Base-by-base conservation (phyloP, 2,888 invertebrate genomes). In the Drosophila robusta region DNA sequence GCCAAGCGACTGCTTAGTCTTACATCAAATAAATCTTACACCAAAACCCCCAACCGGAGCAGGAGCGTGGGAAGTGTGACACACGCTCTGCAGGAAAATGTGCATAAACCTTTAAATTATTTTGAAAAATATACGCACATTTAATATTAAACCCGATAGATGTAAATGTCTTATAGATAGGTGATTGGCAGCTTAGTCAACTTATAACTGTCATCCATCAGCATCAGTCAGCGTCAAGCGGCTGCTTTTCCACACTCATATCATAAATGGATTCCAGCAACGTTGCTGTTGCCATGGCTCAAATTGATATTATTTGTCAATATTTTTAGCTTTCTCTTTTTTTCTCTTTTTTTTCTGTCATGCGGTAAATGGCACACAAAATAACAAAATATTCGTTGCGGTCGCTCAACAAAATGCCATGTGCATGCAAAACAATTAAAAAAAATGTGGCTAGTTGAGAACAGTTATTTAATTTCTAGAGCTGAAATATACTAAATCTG, bases 271-370 rank as follows among this genome's bases (percentile, higher is more conserved):
- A 32, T 3, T 3, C 32, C 11, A 32, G 32, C 11, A 32, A 11
- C 3, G 12, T 36, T 34, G 46, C 57, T 51, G 50, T 36, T 73
- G 70, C 52, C 67, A 68, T 70, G 68, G 62, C 75, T 77, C 64
- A 84, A 86, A 74, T 80, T 86, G 68, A 86, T 80, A 87, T 75
- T 77, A 77, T 84, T 70, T 84, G 72, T 68, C 78, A 83, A 81
- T 86, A 74, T 18, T 18, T 18, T 18, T 18, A 2, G 18, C 1
- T n/a, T n/a, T n/a, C n/a, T n/a, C 62, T 65, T 74, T 66, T 68
- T 57, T 29, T 29, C 8, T 8, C 26, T 29, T 29, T 29, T 29
- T 12, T 70, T 55, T 42, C 34, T 66, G 61, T 67, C 70, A 50
- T 64, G 65, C 51, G 52, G 56, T 57, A 70, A 72, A 72, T 68